Evolutionary conservation across 2,113 vertebrate species (phyloP), one percentile per base, ranked within the genome.

Genomic region (Noturus placidus): DNA sequence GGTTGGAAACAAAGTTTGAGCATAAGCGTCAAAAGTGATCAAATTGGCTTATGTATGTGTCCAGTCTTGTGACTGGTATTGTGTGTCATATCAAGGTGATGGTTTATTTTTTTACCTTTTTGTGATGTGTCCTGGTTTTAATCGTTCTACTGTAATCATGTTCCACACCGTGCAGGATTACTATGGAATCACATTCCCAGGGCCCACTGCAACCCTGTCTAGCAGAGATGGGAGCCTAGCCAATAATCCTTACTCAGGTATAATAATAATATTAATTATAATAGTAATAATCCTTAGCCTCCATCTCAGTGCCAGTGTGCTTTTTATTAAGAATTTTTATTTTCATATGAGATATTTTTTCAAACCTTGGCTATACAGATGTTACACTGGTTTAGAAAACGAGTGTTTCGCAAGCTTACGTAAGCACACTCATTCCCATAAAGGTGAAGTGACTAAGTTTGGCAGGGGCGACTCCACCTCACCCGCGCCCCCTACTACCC

Each of bases 181-280:
- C 92, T 99, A 99, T 0, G 98, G 98, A 94, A 98, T 99, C 94
- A 97, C 98, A 94, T 99, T 99, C 93, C 97, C 98, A 70, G 96
- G 97, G 91, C 97, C 97, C 77, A 91, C 95, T 89, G 95, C 97
- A 87, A 94, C 97, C 52, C 96, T 99, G 90, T 97, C 98, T 77
- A 94, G 95, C 93, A 96, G 98, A 96, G 98, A 99, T 27, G 98
- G 97, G 82, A 95, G 94, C 92, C 96, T 99, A 52, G 93, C 97
- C 94, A 98, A 94, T 93, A 99, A 98, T 93, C 97, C 96, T 0
- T 99, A 99, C 96, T 97, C 98, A 97, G 98, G 98, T 99, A 46
- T 46, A 46, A 46, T 46, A 46, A 46, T 46, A 46, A 7, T 46
- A 46, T 46, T 46, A 46, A 46, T 46, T 46, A 46, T 8, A 46